Percentiles rank a stretch among this genome's conserved stretches.
These are phyloP conservation scores for Malacoctenus gilli DNA, from an alignment of 2,797 vertebrate genomes.

Conservation along the genomic window DNA sequence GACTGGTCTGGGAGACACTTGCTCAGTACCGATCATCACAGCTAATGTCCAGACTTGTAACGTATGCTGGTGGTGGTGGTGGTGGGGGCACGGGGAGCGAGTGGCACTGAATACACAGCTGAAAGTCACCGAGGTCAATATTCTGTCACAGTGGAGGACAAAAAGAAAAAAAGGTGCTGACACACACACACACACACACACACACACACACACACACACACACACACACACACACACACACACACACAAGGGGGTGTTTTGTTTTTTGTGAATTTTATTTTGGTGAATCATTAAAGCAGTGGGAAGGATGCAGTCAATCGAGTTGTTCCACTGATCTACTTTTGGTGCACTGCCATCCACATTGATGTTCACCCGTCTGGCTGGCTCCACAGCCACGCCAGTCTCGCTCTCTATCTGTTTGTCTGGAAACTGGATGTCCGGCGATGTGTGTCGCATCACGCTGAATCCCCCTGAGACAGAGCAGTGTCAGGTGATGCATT, in stretches of 20 bases:
- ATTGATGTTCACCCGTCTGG: slow-evolving; percentile 56
- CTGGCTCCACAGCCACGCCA: slow-evolving; percentile 30
- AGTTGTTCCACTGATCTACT: slow-evolving; percentile 61
- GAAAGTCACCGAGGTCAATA: slow-evolving; percentile 30
- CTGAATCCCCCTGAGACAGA: slow-evolving; percentile 47
- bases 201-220: slow-evolving; percentile 6
- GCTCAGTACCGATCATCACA: slow-evolving; percentile 1
- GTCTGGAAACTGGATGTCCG: slow-evolving; percentile 54
- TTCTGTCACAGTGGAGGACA: slow-evolving; percentile 12
- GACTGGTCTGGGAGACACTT: slow-evolving; percentile 27
- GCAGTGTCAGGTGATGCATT: slow-evolving; percentile 8
- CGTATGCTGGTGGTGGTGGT: slow-evolving; percentile 11
- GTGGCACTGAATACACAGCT: slow-evolving; percentile 28
- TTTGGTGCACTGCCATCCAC: slow-evolving; percentile 55
- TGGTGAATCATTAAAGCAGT: slow-evolving; percentile 2
- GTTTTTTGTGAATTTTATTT: not conserved
- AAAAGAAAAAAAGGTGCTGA: slow-evolving; percentile 26
- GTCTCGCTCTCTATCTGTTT: slow-evolving; percentile 53
- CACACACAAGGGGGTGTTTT: slow-evolving; percentile 8
- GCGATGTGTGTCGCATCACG: slow-evolving; percentile 57
- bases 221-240: slow-evolving; percentile 18
- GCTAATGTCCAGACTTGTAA: slow-evolving; percentile 30
- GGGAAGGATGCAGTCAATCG: slow-evolving; percentile 20
- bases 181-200: slow-evolving; percentile 10
- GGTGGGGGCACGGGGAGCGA: not conserved